phyloP scores from a whole-genome alignment of 1,140 invertebrate genomes.

The Pectinophora gossypiella region DNA sequence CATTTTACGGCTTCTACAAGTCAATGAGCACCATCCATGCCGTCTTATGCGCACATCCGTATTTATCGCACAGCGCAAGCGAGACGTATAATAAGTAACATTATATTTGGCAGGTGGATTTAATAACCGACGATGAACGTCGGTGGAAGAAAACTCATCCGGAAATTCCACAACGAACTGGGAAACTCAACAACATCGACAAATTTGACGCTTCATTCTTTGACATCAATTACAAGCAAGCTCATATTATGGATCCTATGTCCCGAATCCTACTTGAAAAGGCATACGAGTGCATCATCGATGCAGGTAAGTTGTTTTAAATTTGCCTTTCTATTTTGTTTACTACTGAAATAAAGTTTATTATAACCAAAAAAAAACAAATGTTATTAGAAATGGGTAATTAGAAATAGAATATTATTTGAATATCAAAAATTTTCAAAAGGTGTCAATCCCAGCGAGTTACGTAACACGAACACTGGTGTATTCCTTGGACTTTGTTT shows the following conservation, averaged over 20 bases:
- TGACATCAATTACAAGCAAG: slow-evolving; percentile 71
- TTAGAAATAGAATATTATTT: too few species aligned
- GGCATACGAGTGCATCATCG: slow-evolving; percentile 64
- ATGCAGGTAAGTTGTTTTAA: slow-evolving; percentile 47
- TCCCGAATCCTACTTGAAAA: slow-evolving; percentile 70
- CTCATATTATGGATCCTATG: slow-evolving; percentile 74
- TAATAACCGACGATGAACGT: slow-evolving; percentile 84
- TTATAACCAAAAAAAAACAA: too few species aligned
- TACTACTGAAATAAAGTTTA: too few species aligned
- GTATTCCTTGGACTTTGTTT: slow-evolving; percentile 85
- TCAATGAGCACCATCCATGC: too few species aligned
- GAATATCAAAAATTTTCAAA: too few species aligned
- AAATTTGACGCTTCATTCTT: slow-evolving; percentile 78
- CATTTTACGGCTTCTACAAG: too few species aligned
- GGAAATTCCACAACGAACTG: slow-evolving; percentile 82
- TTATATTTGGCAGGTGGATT: slow-evolving; percentile 80
- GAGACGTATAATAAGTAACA: too few species aligned
- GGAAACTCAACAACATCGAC: slow-evolving; percentile 78
- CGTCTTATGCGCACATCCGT: too few species aligned
- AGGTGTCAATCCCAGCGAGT: slow-evolving; percentile 57
- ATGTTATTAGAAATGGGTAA: too few species aligned
- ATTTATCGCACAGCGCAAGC: too few species aligned
- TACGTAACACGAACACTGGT: slow-evolving; percentile 61
- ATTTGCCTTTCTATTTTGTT: too few species aligned
- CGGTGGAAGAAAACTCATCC: slow-evolving; percentile 83